A percentile compares a stretch with the other conserved stretches of the same genome.
Conservation (phyloP, 1,140 invertebrate genomes). For the Vanessa tameamea region DNA sequence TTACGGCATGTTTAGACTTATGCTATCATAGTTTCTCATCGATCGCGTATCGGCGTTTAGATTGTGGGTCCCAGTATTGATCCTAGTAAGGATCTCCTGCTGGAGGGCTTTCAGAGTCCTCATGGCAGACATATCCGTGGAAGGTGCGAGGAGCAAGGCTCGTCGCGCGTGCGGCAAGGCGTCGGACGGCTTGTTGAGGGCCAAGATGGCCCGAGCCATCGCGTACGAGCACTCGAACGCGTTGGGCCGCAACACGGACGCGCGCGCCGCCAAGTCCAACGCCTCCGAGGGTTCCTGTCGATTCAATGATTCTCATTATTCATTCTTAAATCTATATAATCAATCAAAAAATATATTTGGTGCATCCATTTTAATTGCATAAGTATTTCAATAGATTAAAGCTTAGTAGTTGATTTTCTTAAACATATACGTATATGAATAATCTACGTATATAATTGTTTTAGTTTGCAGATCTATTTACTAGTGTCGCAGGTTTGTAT, state of each 20-base stretch:
- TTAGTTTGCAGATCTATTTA: too few relatives aligned
- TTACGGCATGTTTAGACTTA: conserved; percentile 73
- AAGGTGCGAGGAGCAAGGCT: conserved; percentile 72
- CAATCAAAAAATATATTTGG: too few relatives aligned
- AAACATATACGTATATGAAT: too few relatives aligned
- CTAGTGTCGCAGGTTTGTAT: too few relatives aligned
- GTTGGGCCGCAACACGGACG: conserved; percentile 89
- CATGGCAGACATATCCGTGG: conserved; percentile 57
- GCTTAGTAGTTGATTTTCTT: too few relatives aligned
- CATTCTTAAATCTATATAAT: neutral
- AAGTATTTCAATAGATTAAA: too few relatives aligned
- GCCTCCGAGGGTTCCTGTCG: conserved; percentile 90
- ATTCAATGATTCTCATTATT: conserved; percentile 8
- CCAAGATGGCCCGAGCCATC: conserved; percentile 91
- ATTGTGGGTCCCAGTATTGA: conserved; percentile 60
- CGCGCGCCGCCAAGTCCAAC: conserved; percentile 92
- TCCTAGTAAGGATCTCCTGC: conserved; percentile 66
- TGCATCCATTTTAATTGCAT: too few relatives aligned
- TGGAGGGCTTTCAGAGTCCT: conserved; percentile 65
- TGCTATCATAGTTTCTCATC: conserved; percentile 67
- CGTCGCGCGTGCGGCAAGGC: conserved; percentile 81
- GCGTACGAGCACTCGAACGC: conserved; percentile 97
- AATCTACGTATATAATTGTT: too few relatives aligned
- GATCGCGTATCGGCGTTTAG: conserved; percentile 62
- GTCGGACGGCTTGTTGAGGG: conserved; percentile 81